These are phyloP conservation scores for Spatulosminthurus flaviceps DNA, from an alignment of 2,888 invertebrate genomes.

Conservation along the genomic window DNA sequence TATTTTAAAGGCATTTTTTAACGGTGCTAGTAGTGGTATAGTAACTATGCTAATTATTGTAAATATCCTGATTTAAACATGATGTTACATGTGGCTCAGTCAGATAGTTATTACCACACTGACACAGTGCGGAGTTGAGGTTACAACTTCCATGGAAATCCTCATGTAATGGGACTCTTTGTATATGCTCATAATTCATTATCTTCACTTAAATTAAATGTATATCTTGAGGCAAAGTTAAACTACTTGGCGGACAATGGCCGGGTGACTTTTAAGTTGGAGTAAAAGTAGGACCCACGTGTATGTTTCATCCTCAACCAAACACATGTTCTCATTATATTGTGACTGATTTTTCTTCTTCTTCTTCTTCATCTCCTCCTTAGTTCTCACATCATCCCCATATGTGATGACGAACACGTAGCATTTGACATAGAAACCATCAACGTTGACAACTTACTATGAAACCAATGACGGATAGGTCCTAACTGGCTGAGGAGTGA, in stretches of 20 bases:
- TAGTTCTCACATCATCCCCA: not conserved
- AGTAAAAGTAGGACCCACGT: constrained; percentile 18
- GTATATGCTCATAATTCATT: constrained; percentile 12
- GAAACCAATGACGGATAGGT: not conserved
- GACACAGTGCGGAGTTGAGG: not conserved
- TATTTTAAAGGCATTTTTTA: no score
- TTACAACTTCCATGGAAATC: not conserved
- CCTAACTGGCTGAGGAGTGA: not conserved
- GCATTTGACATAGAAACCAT: constrained; percentile 13
- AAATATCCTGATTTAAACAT: no score
- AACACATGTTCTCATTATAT: not conserved
- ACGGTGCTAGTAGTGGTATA: no score
- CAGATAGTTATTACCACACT: no score
- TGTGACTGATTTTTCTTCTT: not conserved
- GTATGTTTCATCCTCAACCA: not conserved
- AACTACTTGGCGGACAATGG: constrained; percentile 14
- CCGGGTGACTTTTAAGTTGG: constrained; percentile 8
- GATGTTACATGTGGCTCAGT: no score
- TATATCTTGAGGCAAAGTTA: not conserved
- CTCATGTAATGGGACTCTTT: not conserved
- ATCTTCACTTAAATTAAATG: not conserved
- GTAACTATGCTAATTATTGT: no score
- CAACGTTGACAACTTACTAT: not conserved
- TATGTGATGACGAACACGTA: constrained; percentile 2
- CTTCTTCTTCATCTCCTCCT: no score